These are phyloP conservation scores for Ostrea denselamellosa DNA, from an alignment of 1,140 invertebrate genomes.

Conservation along the genomic window DNA sequence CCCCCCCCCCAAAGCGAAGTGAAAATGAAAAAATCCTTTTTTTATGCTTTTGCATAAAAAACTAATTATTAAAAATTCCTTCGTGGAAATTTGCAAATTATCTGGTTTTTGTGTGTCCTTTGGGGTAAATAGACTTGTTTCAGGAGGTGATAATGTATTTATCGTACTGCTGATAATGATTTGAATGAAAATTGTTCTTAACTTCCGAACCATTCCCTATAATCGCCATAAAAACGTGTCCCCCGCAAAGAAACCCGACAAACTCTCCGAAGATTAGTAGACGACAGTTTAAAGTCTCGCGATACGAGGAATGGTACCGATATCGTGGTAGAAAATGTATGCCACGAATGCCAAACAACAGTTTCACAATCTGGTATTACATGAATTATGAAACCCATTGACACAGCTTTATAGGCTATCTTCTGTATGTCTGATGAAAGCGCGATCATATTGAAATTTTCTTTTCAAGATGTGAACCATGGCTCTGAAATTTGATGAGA, in stretches of 20 bases:
- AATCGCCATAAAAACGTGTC: constrained; percentile 28
- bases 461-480: not conserved
- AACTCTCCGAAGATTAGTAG: not conserved
- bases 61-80: not conserved
- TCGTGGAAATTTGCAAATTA: not conserved
- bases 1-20: no score
- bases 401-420: constrained; percentile 19
- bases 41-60: no score
- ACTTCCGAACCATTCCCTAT: constrained; percentile 23
- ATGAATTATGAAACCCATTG: constrained; percentile 15
- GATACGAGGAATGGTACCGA: not conserved
- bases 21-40: no score
- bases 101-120: not conserved
- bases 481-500: constrained; percentile 8
- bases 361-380: not conserved
- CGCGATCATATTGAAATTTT: not conserved
- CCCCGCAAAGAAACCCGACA: constrained; percentile 2
- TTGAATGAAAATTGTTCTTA: not conserved
- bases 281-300: not conserved
- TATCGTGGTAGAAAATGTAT: not conserved
- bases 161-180: not conserved
- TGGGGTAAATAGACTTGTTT: constrained; percentile 2
- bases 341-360: not conserved
- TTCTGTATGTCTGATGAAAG: not conserved
- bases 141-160: not conserved